phyloP scores from a whole-genome alignment of 2,888 invertebrate species.

The Stenolophus ochropezus region DNA sequence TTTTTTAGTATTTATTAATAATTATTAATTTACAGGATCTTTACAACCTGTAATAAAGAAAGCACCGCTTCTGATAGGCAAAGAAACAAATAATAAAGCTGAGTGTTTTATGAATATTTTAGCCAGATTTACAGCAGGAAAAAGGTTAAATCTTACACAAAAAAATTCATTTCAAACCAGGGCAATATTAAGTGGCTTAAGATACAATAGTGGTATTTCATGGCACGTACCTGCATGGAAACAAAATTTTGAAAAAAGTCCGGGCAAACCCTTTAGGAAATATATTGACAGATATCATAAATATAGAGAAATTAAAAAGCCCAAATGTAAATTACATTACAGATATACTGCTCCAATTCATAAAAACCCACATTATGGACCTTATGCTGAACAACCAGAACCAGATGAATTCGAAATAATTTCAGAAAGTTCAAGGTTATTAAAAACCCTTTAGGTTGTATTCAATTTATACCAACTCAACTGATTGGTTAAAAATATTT shows the following conservation, averaged over 20 bases:
- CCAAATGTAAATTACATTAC: no score
- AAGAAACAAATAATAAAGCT: constrained; percentile 5
- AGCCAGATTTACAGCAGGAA: not conserved
- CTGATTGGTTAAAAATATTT: no score
- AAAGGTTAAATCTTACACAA: not conserved
- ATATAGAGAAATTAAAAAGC: not conserved
- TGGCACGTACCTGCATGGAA: not conserved
- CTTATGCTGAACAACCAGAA: no score
- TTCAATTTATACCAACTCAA: no score
- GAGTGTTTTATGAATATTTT: constrained; percentile 9
- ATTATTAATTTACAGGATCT: not conserved
- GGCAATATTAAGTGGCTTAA: not conserved
- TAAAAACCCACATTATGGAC: no score
- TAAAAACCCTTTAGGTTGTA: no score
- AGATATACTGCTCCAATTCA: no score
- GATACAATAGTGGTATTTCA: not conserved
- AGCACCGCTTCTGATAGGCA: not conserved
- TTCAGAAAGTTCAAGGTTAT: no score
- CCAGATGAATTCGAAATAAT: no score
- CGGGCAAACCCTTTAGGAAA: not conserved
- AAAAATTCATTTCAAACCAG: not conserved
- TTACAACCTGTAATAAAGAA: not conserved
- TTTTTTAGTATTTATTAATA: not conserved
- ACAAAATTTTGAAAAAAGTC: not conserved
- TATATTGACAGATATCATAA: not conserved